phyloP scores from a whole-genome alignment of 2,797 vertebrate species.

The Protonibea diacanthus region DNA sequence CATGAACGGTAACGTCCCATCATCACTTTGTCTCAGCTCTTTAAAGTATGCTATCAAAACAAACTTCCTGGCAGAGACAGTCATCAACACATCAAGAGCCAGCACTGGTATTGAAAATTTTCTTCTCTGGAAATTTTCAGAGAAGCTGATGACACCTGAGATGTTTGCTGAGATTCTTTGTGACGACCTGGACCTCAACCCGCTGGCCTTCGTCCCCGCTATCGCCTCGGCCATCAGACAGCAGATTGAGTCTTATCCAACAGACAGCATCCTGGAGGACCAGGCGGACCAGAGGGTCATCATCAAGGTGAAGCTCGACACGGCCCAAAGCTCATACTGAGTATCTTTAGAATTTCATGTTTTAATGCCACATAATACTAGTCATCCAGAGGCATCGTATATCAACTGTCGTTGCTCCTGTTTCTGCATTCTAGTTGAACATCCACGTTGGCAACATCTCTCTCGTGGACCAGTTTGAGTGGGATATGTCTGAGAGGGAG shows the following conservation, averaged over 20 bases:
- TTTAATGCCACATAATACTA: neutral
- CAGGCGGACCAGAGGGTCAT: slow-evolving; percentile 98
- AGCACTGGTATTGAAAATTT: neutral
- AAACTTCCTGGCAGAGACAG: no score
- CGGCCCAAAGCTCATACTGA: neutral
- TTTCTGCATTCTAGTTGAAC: slow-evolving; percentile 87
- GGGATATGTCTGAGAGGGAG: slow-evolving; percentile 99
- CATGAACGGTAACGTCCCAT: slow-evolving; percentile 90
- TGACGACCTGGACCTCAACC: slow-evolving; percentile 97
- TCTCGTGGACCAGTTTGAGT: slow-evolving; percentile 99
- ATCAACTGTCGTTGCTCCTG: neutral
- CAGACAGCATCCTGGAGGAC: slow-evolving; percentile 96
- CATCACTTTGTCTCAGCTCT: neutral
- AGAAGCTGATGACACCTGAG: slow-evolving; percentile 98
- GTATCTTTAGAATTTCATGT: neutral
- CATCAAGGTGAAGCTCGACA: slow-evolving; percentile 87
- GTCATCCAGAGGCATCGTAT: accelerated
- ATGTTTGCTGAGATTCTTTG: slow-evolving; percentile 99
- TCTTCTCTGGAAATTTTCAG: slow-evolving; percentile 70
- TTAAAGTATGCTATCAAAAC: neutral
- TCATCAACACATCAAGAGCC: no score
- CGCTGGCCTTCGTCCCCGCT: slow-evolving; percentile 95
- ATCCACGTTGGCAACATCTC: slow-evolving; percentile 99
- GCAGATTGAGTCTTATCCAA: slow-evolving; percentile 97
- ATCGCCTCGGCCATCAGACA: slow-evolving; percentile 97